These are phyloP conservation scores for Lasius fuliginosus DNA, from an alignment of 2,888 invertebrate species.

Conservation along the genomic window DNA sequence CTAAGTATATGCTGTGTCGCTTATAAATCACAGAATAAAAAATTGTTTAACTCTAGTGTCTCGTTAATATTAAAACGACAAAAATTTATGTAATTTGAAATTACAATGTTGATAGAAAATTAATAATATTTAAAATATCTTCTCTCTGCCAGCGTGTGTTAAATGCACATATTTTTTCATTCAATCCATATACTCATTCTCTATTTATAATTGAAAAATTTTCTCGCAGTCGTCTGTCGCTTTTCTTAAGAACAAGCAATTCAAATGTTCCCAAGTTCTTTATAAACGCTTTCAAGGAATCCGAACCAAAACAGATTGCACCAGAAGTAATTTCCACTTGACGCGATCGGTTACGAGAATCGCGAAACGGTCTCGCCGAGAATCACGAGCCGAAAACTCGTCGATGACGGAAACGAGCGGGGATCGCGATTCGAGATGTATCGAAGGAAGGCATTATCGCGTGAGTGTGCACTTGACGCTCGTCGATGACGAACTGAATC, in stretches of 20 bases:
- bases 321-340: background rate
- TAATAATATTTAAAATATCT: background rate
- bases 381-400: background rate
- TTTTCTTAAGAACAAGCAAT: background rate
- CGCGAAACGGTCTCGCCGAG: background rate
- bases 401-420: background rate
- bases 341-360: background rate
- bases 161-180: background rate
- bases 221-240: background rate
- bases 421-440: background rate
- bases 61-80: background rate
- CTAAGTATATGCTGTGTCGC: background rate
- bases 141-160: background rate
- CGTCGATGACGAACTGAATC: constrained; percentile 78
- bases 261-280: background rate
- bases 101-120: background rate
- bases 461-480: constrained; percentile 75
- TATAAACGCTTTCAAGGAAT: background rate
- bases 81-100: background rate
- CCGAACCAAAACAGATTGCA: background rate
- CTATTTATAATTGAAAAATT: background rate
- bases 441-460: background rate
- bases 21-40: background rate
- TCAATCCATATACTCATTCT: background rate
- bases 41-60: background rate